phyloP scores from a whole-genome alignment of 2,113 vertebrate genomes.

The Acanthochromis polyacanthus region DNA sequence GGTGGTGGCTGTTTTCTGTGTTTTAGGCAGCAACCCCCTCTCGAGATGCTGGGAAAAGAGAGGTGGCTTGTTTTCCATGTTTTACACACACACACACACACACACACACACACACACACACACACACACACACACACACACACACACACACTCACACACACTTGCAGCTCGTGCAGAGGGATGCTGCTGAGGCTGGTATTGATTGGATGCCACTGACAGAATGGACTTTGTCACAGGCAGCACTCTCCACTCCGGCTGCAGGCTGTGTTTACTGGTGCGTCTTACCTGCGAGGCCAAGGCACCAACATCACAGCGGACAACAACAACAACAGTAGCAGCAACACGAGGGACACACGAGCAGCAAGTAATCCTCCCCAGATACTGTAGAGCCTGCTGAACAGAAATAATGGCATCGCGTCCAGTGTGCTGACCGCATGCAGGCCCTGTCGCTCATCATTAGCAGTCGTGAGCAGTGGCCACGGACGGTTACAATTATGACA shows the following conservation, averaged over 20 bases:
- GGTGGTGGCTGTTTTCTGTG: slow-evolving; percentile 34
- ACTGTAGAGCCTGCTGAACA: slow-evolving; percentile 55
- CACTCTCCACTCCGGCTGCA: slow-evolving; percentile 39
- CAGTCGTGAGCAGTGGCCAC: not conserved
- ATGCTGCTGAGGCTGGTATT: slow-evolving; percentile 55
- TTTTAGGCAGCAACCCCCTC: slow-evolving; percentile 19
- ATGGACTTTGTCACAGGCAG: slow-evolving; percentile 68
- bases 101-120: slow-evolving; percentile 11
- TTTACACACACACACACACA: slow-evolving; percentile 36
- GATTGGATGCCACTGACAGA: slow-evolving; percentile 67
- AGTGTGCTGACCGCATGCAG: slow-evolving; percentile 4
- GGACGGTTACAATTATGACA: slow-evolving; percentile 52
- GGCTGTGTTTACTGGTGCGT: slow-evolving; percentile 71
- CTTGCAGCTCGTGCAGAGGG: not conserved
- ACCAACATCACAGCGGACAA: slow-evolving; percentile 9
- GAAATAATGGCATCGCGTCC: slow-evolving; percentile 60
- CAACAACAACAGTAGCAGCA: slow-evolving; percentile 27
- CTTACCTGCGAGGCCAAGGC: slow-evolving; percentile 41
- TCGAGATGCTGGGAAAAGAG: slow-evolving; percentile 39
- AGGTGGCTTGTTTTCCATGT: slow-evolving; percentile 51
- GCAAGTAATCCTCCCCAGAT: slow-evolving; percentile 61
- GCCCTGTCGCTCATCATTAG: slow-evolving; percentile 55
- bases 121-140: slow-evolving; percentile 22
- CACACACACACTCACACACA: slow-evolving; percentile 22
- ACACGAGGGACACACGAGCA: slow-evolving; percentile 33